Percentiles rank a stretch among this genome's conserved stretches.
Conservation (phyloP, 2,888 invertebrate species). For the Alloplasta piceator region DNA sequence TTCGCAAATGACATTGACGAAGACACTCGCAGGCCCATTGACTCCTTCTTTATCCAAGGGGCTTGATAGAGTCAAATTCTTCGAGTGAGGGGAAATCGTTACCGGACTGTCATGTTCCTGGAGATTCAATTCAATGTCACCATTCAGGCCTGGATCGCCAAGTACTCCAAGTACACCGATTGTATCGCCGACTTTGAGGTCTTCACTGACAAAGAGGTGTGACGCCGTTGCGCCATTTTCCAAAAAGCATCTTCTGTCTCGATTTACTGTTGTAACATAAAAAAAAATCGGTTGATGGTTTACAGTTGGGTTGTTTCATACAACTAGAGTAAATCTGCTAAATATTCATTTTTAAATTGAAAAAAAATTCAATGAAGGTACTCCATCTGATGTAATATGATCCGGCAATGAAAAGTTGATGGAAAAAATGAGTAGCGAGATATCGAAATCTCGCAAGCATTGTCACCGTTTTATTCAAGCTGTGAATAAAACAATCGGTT, state of each 20-base stretch:
- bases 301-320: no score
- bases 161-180: slow-evolving; percentile 92
- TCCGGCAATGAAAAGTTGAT: no score
- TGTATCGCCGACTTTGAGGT: slow-evolving; percentile 90
- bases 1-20: slow-evolving; percentile 94
- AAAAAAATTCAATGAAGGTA: no score
- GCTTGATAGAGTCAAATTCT: slow-evolving; percentile 91
- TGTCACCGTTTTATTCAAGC: no score
- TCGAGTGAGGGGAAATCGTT: slow-evolving; percentile 89
- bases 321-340: no score
- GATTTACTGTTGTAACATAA: slow-evolving; percentile 85
- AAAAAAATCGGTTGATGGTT: neutral
- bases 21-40: slow-evolving; percentile 92
- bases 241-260: slow-evolving; percentile 94
- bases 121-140: slow-evolving; percentile 91
- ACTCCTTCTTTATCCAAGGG: slow-evolving; percentile 94
- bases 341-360: no score
- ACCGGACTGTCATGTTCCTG: slow-evolving; percentile 93
- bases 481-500: no score
- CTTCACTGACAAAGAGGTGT: slow-evolving; percentile 95
- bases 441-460: no score
- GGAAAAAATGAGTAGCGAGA: no score
- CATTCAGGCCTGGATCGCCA: slow-evolving; percentile 90
- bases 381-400: no score
- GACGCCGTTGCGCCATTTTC: slow-evolving; percentile 96